phyloP scores from a whole-genome alignment of 2,888 invertebrate genomes.

The Melanophora roralis region DNA sequence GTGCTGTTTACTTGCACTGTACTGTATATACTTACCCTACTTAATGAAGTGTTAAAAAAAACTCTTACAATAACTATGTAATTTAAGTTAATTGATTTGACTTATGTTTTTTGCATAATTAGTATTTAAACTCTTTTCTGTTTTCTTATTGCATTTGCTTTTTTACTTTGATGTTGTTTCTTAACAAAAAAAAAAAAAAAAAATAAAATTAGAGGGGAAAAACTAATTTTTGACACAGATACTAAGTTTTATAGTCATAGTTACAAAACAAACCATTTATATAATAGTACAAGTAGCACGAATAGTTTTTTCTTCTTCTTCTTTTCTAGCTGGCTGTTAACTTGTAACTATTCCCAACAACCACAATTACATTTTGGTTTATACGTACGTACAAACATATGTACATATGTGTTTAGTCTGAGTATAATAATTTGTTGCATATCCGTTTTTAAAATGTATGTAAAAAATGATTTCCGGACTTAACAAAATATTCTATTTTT shows the following conservation, averaged over 20 bases:
- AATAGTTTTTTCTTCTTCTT: background rate
- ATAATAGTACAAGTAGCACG: conserved; percentile 11
- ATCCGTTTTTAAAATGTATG: conserved; percentile 3
- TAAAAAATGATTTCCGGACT: conserved; percentile 27
- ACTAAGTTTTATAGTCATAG: conserved; percentile 43
- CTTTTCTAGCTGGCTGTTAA: background rate
- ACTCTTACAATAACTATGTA: background rate
- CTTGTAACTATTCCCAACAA: conserved; percentile 22
- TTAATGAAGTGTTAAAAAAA: background rate
- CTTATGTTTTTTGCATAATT: background rate
- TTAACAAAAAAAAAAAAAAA: background rate
- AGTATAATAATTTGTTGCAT: background rate
- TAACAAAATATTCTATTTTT: conserved; percentile 1
- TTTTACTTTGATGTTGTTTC: background rate
- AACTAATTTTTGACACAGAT: conserved; percentile 52
- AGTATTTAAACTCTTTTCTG: background rate
- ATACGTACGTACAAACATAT: no score
- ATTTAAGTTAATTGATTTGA: background rate
- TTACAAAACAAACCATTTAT: conserved; percentile 36
- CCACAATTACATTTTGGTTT: conserved; percentile 16
- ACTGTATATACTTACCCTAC: no score
- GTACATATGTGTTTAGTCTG: no score
- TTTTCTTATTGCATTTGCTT: background rate
- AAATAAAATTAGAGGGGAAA: background rate
- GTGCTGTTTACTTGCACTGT: no score